Percentiles rank a stretch among this genome's conserved stretches.
Evolutionary conservation across 2,888 invertebrate species (phyloP).

Genomic region (Diaprepes abbreviatus): DNA sequence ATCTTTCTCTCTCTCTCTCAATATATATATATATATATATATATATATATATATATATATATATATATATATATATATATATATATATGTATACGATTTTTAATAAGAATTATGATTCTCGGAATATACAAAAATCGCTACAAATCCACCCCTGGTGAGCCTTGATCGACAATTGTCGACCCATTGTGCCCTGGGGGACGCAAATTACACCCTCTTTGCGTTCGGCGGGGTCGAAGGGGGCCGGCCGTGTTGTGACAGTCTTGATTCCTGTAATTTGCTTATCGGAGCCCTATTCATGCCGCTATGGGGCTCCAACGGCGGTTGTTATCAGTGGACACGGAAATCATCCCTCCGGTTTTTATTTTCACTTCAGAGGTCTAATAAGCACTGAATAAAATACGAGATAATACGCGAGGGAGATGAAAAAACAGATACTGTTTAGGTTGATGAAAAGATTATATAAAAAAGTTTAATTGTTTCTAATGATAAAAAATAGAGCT

Average conservation of each 20-base stretch:
- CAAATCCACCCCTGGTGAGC: conserved; percentile 46
- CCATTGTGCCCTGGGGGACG: conserved; percentile 58
- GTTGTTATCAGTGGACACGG: conserved; percentile 39
- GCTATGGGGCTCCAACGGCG: conserved; percentile 1
- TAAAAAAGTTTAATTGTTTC: too few species aligned
- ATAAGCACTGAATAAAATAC: conserved; percentile 3
- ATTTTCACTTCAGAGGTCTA: conserved; percentile 11
- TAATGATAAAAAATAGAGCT: too few species aligned
- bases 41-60: too few species aligned
- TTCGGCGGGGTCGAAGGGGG: conserved; percentile 54
- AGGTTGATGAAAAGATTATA: background rate
- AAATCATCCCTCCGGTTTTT: conserved; percentile 30
- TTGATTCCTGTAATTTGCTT: conserved; percentile 63
- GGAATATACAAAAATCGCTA: too few species aligned
- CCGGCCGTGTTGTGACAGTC: conserved; percentile 64
- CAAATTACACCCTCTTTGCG: conserved; percentile 59
- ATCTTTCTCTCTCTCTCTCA: too few species aligned
- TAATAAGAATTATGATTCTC: too few species aligned
- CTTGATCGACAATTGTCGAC: conserved; percentile 64
- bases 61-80: too few species aligned
- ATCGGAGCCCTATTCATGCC: conserved; percentile 41
- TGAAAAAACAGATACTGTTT: conserved; percentile 11
- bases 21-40: too few species aligned
- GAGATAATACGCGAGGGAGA: background rate
- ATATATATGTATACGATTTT: too few species aligned